Conservation (phyloP, 2,113 vertebrate species). For the Lagopus muta region DNA sequence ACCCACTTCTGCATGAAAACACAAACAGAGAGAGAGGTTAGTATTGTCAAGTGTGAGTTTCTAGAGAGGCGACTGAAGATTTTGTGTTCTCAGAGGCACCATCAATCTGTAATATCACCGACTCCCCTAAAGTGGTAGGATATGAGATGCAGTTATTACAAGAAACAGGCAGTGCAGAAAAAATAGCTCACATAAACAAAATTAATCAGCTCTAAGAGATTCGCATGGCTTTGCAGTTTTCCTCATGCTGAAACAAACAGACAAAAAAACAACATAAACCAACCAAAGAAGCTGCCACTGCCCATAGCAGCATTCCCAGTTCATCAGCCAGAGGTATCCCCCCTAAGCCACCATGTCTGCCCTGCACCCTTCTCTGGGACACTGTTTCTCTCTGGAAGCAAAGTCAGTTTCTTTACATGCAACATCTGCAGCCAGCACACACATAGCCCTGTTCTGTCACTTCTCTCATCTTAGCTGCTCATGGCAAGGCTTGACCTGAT, state of each 20-base stretch:
- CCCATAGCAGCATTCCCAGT: not conserved
- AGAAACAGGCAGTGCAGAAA: not conserved
- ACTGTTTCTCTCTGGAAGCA: not conserved
- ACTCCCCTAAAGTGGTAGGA: not conserved
- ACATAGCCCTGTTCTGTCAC: not conserved
- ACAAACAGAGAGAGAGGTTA: not conserved
- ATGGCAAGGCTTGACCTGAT: not conserved
- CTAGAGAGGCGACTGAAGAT: not conserved
- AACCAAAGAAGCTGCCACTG: not conserved
- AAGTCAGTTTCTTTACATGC: fast-evolving
- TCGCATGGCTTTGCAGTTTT: not conserved
- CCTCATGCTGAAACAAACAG: not conserved
- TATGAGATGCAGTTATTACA: not conserved
- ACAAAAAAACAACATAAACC: too few species aligned
- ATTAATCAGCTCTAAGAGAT: not conserved
- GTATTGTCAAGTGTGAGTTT: not conserved
- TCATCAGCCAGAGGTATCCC: not conserved
- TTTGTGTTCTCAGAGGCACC: not conserved
- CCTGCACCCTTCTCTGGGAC: not conserved
- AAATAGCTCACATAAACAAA: not conserved
- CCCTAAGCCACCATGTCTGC: not conserved
- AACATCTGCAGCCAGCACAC: not conserved
- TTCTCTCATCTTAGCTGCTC: not conserved
- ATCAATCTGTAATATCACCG: not conserved
- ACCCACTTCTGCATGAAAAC: constrained; percentile 75